phyloP scores from a whole-genome alignment of 2,797 vertebrate genomes.

The Aselliscus stoliczkanus region DNA sequence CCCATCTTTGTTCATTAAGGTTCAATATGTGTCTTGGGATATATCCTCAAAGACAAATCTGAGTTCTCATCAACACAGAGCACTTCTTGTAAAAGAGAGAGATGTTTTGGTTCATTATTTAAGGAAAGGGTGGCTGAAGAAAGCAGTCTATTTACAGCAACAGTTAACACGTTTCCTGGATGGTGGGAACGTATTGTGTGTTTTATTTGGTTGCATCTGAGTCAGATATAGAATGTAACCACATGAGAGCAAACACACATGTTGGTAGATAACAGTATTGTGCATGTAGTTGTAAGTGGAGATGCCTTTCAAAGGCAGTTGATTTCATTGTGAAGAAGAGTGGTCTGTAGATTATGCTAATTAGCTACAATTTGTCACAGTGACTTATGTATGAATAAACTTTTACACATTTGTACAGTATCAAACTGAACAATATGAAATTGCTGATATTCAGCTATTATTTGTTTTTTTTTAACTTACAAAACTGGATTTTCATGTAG shows the following conservation, averaged over 20 bases:
- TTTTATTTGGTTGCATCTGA: background rate
- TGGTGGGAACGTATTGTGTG: background rate
- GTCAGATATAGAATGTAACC: background rate
- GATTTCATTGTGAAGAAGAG: background rate
- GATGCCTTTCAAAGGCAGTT: background rate
- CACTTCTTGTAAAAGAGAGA: background rate
- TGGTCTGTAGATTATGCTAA: background rate
- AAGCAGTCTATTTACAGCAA: background rate
- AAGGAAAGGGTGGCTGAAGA: background rate
- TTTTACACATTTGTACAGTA: background rate
- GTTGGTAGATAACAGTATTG: background rate
- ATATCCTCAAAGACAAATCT: background rate
- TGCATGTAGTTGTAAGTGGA: background rate
- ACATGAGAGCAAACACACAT: background rate
- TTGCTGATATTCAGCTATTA: background rate
- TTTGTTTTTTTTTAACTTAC: background rate
- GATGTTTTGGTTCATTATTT: conserved; percentile 45
- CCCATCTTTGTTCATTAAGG: background rate
- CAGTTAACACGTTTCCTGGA: background rate
- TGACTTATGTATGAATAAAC: background rate
- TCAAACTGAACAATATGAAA: background rate
- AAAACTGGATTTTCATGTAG: background rate
- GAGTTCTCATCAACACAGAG: background rate
- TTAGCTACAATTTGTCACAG: background rate
- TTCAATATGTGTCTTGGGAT: background rate